These are phyloP conservation scores for Ellobius talpinus DNA, from an alignment of 2,113 vertebrate species.

Conservation along the genomic window DNA sequence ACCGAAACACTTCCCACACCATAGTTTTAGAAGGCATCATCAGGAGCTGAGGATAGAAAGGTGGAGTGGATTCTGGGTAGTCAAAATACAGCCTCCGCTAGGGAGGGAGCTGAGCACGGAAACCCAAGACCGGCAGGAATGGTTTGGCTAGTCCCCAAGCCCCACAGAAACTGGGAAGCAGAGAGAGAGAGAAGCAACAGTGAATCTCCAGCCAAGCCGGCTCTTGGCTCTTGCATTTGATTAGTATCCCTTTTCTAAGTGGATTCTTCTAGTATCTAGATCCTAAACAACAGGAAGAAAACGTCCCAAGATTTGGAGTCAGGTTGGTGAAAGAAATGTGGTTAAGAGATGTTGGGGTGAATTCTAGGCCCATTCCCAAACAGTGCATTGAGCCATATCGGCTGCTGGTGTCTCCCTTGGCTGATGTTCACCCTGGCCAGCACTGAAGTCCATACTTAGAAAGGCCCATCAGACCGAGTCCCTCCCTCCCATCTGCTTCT, in stretches of 20 bases:
- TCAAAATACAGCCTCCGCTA: neutral
- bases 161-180: neutral
- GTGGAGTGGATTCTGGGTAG: neutral
- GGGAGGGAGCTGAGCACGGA: neutral
- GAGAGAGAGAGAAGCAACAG: neutral
- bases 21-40: neutral
- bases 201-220: neutral
- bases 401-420: neutral
- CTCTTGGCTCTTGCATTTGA: neutral
- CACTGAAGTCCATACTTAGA: neutral
- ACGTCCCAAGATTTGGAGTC: neutral
- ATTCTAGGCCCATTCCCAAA: neutral
- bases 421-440: neutral
- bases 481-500: neutral
- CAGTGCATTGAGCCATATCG: neutral
- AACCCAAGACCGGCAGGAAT: neutral
- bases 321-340: neutral
- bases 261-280: conserved; percentile 19
- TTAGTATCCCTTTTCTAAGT: neutral
- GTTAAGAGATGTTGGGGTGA: neutral
- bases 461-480: neutral
- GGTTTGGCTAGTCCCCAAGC: neutral
- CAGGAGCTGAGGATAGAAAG: neutral
- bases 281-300: neutral
- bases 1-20: neutral